Conservation (phyloP, 2,888 invertebrate genomes). For the Drosophila suboccidentalis region DNA sequence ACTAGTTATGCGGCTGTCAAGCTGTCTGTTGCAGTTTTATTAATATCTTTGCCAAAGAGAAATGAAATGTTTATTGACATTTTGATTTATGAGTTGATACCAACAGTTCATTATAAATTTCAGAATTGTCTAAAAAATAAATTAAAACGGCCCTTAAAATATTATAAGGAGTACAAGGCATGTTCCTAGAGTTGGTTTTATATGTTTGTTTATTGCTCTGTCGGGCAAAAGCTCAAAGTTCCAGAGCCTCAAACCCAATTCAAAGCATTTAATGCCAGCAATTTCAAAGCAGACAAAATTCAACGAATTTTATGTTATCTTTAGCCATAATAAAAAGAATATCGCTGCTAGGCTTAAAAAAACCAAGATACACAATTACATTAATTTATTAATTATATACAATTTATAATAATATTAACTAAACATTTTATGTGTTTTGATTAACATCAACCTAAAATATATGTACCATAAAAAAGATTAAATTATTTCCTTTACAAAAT, state of each 20-base stretch:
- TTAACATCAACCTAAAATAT: too few species aligned
- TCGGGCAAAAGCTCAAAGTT: not conserved
- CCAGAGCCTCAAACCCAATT: too few species aligned
- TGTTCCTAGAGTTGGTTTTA: not conserved
- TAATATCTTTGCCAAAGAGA: not conserved
- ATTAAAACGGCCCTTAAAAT: not conserved
- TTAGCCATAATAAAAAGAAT: not conserved
- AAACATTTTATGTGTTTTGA: too few species aligned
- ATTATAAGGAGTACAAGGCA: not conserved
- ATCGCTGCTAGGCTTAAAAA: not conserved
- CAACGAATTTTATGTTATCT: constrained; percentile 3
- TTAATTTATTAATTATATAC: too few species aligned
- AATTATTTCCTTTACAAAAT: not conserved
- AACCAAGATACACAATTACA: not conserved
- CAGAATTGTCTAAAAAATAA: not conserved
- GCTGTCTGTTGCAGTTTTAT: not conserved
- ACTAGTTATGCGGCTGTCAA: not conserved
- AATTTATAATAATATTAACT: not conserved
- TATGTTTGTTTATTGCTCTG: too few species aligned
- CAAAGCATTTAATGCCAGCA: not conserved
- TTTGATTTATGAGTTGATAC: not conserved
- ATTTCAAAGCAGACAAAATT: constrained; percentile 24
- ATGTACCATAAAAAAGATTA: not conserved
- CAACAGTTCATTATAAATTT: not conserved
- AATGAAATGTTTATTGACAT: not conserved